phyloP scores from a whole-genome alignment of 2,797 vertebrate genomes.

The Onychomys arenicola region DNA sequence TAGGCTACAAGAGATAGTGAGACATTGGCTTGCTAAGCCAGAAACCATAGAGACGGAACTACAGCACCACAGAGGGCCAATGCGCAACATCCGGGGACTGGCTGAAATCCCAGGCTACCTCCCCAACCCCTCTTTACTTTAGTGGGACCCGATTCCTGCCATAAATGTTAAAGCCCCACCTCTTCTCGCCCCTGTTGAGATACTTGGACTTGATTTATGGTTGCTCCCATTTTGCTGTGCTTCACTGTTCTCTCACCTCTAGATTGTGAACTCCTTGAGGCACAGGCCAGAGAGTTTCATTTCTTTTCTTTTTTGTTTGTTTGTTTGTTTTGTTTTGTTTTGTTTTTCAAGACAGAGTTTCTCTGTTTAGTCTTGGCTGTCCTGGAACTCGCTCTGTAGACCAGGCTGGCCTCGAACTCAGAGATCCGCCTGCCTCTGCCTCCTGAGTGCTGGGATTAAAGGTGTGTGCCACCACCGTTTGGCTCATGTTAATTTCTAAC shows the following conservation, averaged over 20 bases:
- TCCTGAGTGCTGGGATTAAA: no score
- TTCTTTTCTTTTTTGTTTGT: no score
- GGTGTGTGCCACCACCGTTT: no score
- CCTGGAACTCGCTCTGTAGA: no score
- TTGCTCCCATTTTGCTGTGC: neutral
- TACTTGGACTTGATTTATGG: neutral
- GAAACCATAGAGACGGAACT: neutral
- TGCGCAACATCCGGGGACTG: neutral
- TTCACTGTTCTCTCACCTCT: no score
- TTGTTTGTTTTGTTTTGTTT: no score
- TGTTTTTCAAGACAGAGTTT: no score
- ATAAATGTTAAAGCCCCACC: neutral
- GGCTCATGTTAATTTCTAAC: neutral
- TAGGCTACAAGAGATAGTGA: neutral
- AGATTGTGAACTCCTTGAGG: neutral
- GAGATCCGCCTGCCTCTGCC: no score
- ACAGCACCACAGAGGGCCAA: neutral
- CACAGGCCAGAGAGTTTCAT: neutral
- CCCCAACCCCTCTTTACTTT: neutral
- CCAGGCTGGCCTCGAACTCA: no score
- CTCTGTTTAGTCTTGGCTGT: no score
- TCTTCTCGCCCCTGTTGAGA: neutral
- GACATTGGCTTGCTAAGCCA: neutral
- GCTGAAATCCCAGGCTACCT: no score
- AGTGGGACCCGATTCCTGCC: neutral